Base-by-base conservation (phyloP, 2,113 vertebrate genomes). In the Labeo catla region DNA sequence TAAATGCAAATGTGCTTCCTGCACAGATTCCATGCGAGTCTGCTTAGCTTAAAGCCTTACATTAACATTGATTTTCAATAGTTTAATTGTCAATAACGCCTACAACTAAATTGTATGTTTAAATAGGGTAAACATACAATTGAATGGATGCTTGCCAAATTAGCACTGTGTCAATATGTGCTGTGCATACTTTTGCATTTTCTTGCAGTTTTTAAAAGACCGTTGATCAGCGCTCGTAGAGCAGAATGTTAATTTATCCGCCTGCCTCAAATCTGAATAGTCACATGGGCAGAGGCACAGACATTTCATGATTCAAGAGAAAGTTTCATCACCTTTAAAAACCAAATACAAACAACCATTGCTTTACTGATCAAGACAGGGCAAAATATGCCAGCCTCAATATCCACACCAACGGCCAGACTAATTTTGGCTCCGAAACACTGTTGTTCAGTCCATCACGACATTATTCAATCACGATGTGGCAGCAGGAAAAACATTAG, bases 401-500 rank as follows among this genome's bases (percentile, higher is more conserved):
- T 52, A 63, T 21, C 54, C 85, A 86, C 77, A 61, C 74, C 68
- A 36, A 39, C 36, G 65, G 45, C 52, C 23, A 28, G 43, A 43
- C 28, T 79, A 50, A 77, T 85, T 76, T 77, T 57, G 74, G 34
- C 43, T 10, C 8, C 8, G 49, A 74, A 65, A 82, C 54, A 73
- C 28, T 76, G 61, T 81, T 39, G 45, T 81, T 66, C 59, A 34
- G 49, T 76, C n/a, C 43, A 74, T 63, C 8, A 43, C 8, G 3
- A 82, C 13, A 36, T 52, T 81, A 65, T 65, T 86, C 57, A 74
- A 79, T 82, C 54, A 76, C 8, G 5, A 52, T 23, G 34, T 45
- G 66, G 59, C 36, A 49, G 79, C 23, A 86, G 54, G 54, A 84
- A 84, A 80, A 84, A 43, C 81, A 83, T 59, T 83, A 73, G 50